Evolutionary conservation across 2,797 vertebrate genomes (phyloP).

Genomic region (Coranthus polyacanthus): DNA sequence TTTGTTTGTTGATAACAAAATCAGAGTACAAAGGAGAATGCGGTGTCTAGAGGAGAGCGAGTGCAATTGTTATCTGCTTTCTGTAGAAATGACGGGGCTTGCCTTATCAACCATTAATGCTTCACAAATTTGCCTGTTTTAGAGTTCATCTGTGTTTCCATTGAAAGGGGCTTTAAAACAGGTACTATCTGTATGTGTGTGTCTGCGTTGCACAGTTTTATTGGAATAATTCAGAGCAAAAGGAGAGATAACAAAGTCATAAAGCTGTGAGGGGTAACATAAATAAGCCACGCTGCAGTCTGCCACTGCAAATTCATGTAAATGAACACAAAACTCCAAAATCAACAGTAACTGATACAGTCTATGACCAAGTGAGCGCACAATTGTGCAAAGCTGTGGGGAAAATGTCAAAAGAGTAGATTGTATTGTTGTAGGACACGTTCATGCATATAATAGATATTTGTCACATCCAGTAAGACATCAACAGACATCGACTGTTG

Average conservation of each 20-base stretch:
- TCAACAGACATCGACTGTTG: no score
- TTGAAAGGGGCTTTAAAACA: slow-evolving; percentile 11
- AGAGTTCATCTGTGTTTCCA: neutral
- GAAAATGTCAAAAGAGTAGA: no score
- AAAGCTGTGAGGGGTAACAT: slow-evolving; percentile 21
- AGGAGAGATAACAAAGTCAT: slow-evolving; percentile 12
- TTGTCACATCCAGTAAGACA: no score
- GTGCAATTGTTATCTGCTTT: slow-evolving; percentile 16
- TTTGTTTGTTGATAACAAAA: slow-evolving; percentile 18
- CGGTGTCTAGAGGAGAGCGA: neutral
- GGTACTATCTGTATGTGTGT: slow-evolving; percentile 4
- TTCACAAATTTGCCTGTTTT: no score
- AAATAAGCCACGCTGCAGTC: slow-evolving; percentile 13
- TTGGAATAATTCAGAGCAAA: slow-evolving; percentile 2
- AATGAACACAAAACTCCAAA: slow-evolving; percentile 19
- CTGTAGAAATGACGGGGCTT: slow-evolving; percentile 26
- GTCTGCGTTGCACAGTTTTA: slow-evolving; percentile 1
- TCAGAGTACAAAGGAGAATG: slow-evolving; percentile 4
- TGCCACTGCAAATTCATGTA: slow-evolving; percentile 5
- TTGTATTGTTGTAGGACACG: no score
- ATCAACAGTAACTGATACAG: slow-evolving; percentile 1
- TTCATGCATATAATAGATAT: no score
- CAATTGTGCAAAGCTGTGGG: no score
- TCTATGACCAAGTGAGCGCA: neutral
- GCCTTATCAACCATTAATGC: slow-evolving; percentile 19